Evolutionary conservation across 2,113 vertebrate species (phyloP), one percentile per base, ranked within the genome.

Genomic region (Gallinago undulata): DNA sequence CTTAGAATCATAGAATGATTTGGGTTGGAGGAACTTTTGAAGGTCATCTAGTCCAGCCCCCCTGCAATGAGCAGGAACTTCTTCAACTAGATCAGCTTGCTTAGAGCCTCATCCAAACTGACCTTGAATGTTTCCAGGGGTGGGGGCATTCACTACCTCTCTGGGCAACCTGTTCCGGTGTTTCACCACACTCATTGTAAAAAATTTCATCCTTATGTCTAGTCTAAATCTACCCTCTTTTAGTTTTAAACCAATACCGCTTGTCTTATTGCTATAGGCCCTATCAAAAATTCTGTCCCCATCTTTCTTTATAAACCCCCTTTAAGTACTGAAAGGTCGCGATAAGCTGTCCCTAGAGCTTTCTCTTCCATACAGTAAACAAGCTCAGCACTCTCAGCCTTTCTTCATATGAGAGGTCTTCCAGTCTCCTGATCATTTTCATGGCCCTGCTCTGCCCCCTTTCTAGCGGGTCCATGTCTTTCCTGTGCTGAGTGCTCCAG

Each of bases 381-480:
- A 53, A 62, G 6, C 3, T 5, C 9, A 43, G 43, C 25, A 2
- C 19, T 28, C 9, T 35, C 31, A 30, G 9, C 19, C 31, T 84
- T 23, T 35, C 31, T 39, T 28, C 35, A 39, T 19, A 63, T 35
- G 7, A 63, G 35, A 28, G 25, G 24, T 39, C 16, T 8, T 60
- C 13, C 35, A 51, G 2, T 18, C 8, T 28, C 15, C 53, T 10
- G 6, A 59, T 13, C 5, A 14, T 43, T 51, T 51, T 27, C 8
- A 9, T 41, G 14, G 9, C 13, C 24, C 28, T 60, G 14, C 11
- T 25, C 21, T 57, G n/a, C 9, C 33, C 43, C 16, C 0, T 0
- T 28, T 48, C 13, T 8, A 59, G 15, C 13, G 41, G 8, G 3
- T 50, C 35, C 23, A 11, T 17, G 8, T 17, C 16, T 27, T 33